Conservation (phyloP, 2,888 invertebrate species). For the Epistrophe grossulariae region DNA sequence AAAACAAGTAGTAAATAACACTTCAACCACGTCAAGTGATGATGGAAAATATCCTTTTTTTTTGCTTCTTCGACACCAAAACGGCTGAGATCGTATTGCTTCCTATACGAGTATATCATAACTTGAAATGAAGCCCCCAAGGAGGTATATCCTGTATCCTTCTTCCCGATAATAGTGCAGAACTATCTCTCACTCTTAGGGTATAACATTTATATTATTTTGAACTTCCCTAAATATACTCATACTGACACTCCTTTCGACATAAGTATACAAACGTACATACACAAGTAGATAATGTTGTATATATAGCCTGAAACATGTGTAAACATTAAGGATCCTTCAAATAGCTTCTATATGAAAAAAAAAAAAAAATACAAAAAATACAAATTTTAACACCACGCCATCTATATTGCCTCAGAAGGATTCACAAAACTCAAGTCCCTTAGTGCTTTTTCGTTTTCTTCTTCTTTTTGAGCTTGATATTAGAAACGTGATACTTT, state of each 20-base stretch:
- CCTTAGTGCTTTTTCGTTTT: slow-evolving; percentile 22
- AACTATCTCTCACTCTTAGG: slow-evolving; percentile 26
- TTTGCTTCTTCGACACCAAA: background rate
- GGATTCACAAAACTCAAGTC: slow-evolving; percentile 25
- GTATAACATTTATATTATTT: slow-evolving; percentile 21
- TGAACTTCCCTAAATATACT: slow-evolving; percentile 4
- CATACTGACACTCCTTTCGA: background rate
- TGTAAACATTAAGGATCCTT: slow-evolving; percentile 32
- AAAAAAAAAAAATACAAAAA: background rate
- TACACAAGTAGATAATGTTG: background rate
- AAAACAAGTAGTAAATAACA: slow-evolving; percentile 33
- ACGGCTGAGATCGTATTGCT: background rate
- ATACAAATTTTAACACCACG: background rate
- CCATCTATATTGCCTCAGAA: slow-evolving; percentile 1
- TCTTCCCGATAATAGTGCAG: slow-evolving; percentile 24
- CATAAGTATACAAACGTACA: background rate
- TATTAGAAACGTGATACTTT: slow-evolving; percentile 42
- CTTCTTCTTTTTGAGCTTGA: slow-evolving; percentile 9
- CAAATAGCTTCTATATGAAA: background rate
- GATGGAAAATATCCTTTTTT: slow-evolving; percentile 32
- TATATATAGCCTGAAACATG: slow-evolving; percentile 22
- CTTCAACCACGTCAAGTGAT: slow-evolving; percentile 39
- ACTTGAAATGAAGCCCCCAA: slow-evolving; percentile 41
- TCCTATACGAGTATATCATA: slow-evolving; percentile 10
- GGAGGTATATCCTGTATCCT: slow-evolving; percentile 12